Evolutionary conservation across 2,888 invertebrate species (phyloP), one percentile per base, ranked within the genome.

Genomic region (Macrophya annulata): DNA sequence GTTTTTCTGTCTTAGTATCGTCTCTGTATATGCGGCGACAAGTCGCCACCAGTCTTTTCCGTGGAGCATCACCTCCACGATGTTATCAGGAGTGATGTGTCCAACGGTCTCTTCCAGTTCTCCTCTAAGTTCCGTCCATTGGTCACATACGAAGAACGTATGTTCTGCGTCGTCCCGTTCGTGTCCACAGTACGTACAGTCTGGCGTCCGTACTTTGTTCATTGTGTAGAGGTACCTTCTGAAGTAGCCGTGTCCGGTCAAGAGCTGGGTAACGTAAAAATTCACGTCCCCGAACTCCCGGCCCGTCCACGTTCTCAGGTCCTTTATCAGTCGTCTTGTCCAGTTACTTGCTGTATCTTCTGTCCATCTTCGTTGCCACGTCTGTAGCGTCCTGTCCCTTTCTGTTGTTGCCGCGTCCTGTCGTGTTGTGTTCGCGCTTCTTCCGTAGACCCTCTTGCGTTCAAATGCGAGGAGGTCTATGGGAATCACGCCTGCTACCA

Each of bases 191-290:
- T 86, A 87, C 0, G 17, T 65, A 71, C 88, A 88, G 17, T 12
- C 21, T 12, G 86, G 87, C 31, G 62, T 83, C 9, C 65, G 62
- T 83, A 65, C 83, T 21, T 85, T 85, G 9, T 84, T 85, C 77
- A 88, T 86, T 31, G 12, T 86, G 55, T 85, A 55, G 9, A 89
- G 86, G 84, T 89, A 89, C 43, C 37, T 17, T 3, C 74, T 76
- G 79, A 89, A 89, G 55, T 84, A 86, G 9, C 89, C 89, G 77
- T 89, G 89, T 9, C 87, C 89, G 8, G 87, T 87, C 4, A 89
- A 85, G 25, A 88, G 74, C 85, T 89, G 88, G 6, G 88, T 89
- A 0, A 88, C 55, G 86, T 87, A 87, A 62, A 85, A 89, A 31
- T 85, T 82, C 6, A 87, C 85, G 3, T 87, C 86, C 5, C 76